Percentiles rank a stretch among this genome's conserved stretches.
Evolutionary conservation across 2,797 vertebrate species (phyloP).

Genomic region (Okamejei kenojei): DNA sequence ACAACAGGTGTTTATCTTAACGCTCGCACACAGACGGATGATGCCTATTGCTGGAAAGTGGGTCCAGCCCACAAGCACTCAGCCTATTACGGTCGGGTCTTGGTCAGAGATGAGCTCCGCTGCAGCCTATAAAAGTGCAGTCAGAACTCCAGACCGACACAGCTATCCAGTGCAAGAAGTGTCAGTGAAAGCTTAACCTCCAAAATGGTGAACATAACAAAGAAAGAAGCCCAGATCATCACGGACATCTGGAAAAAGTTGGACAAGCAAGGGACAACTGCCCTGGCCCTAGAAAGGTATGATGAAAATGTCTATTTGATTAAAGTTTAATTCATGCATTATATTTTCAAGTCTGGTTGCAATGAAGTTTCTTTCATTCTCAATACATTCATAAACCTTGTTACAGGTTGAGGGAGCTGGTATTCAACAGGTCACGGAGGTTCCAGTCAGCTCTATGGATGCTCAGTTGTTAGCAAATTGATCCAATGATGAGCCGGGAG

Average conservation of each 20-base stretch:
- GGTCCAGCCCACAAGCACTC: not conserved
- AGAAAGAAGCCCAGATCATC: not conserved
- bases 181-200: not conserved
- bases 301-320: not conserved
- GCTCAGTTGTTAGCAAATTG: not conserved
- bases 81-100: not conserved
- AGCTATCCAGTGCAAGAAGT: not conserved
- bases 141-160: not conserved
- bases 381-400: not conserved
- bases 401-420: not conserved
- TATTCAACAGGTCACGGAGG: not conserved
- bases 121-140: not conserved
- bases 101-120: not conserved
- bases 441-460: not conserved
- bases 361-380: not conserved
- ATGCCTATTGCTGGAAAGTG: not conserved
- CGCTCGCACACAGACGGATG: not conserved
- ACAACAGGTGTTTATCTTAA: not conserved
- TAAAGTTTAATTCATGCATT: not conserved
- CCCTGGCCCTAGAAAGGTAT: not conserved
- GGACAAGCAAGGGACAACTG: not conserved
- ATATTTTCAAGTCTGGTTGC: not conserved
- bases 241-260: accelerated
- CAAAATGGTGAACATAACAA: not conserved
- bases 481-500: not conserved